Conservation (phyloP, 1,140 invertebrate species). For the Brachionus sp. region DNA sequence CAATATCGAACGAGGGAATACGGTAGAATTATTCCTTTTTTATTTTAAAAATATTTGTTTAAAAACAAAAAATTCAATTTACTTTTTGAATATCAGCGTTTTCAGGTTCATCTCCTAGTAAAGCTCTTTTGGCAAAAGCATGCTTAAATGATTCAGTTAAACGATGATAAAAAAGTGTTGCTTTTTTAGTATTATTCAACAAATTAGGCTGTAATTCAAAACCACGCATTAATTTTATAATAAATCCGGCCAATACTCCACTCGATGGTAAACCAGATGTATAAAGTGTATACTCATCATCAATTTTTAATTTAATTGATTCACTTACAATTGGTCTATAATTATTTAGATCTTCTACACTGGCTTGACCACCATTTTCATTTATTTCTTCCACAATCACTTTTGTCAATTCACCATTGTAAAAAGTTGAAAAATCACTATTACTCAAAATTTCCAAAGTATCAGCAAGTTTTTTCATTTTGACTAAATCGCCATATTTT, state of each 20-base stretch:
- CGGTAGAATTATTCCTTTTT: too few species aligned
- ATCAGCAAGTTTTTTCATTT: slow-evolving; percentile 68
- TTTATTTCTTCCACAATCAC: slow-evolving; percentile 69
- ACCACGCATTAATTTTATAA: slow-evolving; percentile 74
- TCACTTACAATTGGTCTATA: slow-evolving; percentile 64
- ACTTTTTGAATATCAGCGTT: slow-evolving; percentile 48
- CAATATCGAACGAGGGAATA: too few species aligned
- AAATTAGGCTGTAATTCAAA: slow-evolving; percentile 44
- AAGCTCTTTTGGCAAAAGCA: slow-evolving; percentile 76
- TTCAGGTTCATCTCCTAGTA: slow-evolving; percentile 72
- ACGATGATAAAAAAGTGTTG: slow-evolving; percentile 70
- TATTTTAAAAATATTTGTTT: too few species aligned
- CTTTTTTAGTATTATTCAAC: slow-evolving; percentile 37
- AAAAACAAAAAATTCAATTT: not conserved
- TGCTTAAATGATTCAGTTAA: slow-evolving; percentile 90
- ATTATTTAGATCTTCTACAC: slow-evolving; percentile 69
- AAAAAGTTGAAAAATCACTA: slow-evolving; percentile 66
- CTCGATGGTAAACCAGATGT: slow-evolving; percentile 73
- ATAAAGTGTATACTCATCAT: slow-evolving; percentile 67
- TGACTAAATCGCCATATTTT: slow-evolving; percentile 69
- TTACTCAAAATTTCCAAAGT: slow-evolving; percentile 70
- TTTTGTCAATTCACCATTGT: slow-evolving; percentile 68
- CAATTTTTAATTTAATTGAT: slow-evolving; percentile 61
- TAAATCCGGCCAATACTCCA: slow-evolving; percentile 74
- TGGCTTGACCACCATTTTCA: slow-evolving; percentile 68